phyloP scores from a whole-genome alignment of 2,888 invertebrate genomes.

The Hermaeophaga mercurialis region DNA sequence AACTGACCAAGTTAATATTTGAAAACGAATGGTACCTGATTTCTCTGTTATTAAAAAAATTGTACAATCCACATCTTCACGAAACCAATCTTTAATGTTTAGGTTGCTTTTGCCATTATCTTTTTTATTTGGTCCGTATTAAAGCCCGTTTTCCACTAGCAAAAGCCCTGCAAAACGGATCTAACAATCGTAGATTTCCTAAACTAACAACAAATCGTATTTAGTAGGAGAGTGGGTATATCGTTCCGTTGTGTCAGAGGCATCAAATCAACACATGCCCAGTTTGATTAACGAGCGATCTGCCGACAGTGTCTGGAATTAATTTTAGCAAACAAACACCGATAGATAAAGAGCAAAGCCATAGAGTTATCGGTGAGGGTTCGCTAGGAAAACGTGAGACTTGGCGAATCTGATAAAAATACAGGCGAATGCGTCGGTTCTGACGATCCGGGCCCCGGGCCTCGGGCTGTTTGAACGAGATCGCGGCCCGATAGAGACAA shows the following conservation, averaged over 20 bases:
- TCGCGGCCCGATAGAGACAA: slow-evolving; percentile 43
- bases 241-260: slow-evolving; percentile 34
- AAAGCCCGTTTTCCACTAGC: too few species aligned
- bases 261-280: slow-evolving; percentile 43
- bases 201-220: neutral
- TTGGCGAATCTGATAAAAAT: slow-evolving; percentile 58
- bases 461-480: slow-evolving; percentile 52
- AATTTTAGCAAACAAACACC: slow-evolving; percentile 56
- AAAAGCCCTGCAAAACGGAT: too few species aligned
- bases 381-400: slow-evolving; percentile 56
- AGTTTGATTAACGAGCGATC: slow-evolving; percentile 55
- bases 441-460: slow-evolving; percentile 42
- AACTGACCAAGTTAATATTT: too few species aligned
- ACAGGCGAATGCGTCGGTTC: slow-evolving; percentile 46
- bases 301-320: slow-evolving; percentile 53
- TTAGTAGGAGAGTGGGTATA: slow-evolving; percentile 22
- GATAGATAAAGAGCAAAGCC: slow-evolving; percentile 51
- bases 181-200: too few species aligned
- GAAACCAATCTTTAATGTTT: too few species aligned
- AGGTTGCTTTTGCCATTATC: too few species aligned
- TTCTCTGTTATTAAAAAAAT: too few species aligned
- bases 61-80: too few species aligned
- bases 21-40: too few species aligned
- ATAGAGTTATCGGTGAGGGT: slow-evolving; percentile 51
- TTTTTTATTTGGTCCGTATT: too few species aligned